These are phyloP conservation scores for Hozukius guyotensis DNA, from an alignment of 2,797 vertebrate genomes.

Conservation along the genomic window DNA sequence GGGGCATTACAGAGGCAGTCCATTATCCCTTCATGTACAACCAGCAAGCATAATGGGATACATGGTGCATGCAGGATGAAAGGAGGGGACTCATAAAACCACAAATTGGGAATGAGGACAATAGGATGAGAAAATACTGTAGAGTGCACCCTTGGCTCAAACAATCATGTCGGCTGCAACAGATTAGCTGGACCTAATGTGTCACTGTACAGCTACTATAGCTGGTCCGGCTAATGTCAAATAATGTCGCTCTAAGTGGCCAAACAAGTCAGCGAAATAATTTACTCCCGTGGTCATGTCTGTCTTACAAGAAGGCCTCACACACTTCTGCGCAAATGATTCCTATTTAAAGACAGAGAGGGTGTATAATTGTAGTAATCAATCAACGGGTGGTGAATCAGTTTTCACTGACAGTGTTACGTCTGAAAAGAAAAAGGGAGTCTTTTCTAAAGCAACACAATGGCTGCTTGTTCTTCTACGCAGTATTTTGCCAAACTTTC, in stretches of 20 bases:
- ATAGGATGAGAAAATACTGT: conserved; percentile 28
- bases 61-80: conserved; percentile 38
- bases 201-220: conserved; percentile 11
- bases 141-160: conserved; percentile 41
- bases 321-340: conserved; percentile 14
- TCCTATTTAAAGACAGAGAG: conserved; percentile 56
- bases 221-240: conserved; percentile 23
- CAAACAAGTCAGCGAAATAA: conserved; percentile 30
- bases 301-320: conserved; percentile 27
- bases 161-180: conserved; percentile 32
- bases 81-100: conserved; percentile 52
- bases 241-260: conserved; percentile 4
- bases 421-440: conserved; percentile 11
- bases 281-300: conserved; percentile 26
- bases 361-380: conserved; percentile 66
- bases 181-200: conserved; percentile 41
- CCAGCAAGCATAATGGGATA: conserved; percentile 48
- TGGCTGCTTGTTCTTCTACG: conserved; percentile 4
- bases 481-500: conserved; percentile 28
- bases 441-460: conserved; percentile 14
- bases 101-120: conserved; percentile 44
- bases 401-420: conserved; percentile 37
- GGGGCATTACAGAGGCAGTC: conserved; percentile 37
- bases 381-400: conserved; percentile 59
- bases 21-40: conserved; percentile 62